Evolutionary conservation across 2,113 vertebrate genomes (phyloP).

Genomic region (Xiphophorus couchianus): DNA sequence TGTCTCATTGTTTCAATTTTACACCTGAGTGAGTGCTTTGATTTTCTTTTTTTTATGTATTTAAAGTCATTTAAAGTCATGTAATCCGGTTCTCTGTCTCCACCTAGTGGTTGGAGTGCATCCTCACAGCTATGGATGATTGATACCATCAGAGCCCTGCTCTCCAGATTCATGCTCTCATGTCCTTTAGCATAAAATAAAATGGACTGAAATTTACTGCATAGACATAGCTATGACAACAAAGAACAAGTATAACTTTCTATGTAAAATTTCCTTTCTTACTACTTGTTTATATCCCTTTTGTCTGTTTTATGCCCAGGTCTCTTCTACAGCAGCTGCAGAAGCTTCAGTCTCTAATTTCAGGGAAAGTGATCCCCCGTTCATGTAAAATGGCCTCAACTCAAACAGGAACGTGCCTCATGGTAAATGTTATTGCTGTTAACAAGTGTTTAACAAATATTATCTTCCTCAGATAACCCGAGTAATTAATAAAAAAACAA

Average conservation of each 20-base stretch:
- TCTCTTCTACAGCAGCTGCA: slow-evolving; percentile 76
- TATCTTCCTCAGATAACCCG: too few relatives aligned
- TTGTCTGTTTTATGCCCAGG: slow-evolving; percentile 39
- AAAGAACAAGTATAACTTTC: background rate
- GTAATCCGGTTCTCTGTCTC: slow-evolving; percentile 41
- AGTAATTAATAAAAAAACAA: too few relatives aligned
- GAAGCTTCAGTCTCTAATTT: slow-evolving; percentile 71
- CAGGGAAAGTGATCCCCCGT: slow-evolving; percentile 68
- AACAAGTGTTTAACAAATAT: too few relatives aligned
- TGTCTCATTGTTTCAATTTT: slow-evolving; percentile 3
- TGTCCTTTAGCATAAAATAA: background rate
- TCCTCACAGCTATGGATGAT: slow-evolving; percentile 26
- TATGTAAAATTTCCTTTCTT: background rate
- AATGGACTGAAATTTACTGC: slow-evolving; percentile 7
- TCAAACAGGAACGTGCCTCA: slow-evolving; percentile 73
- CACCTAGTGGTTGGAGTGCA: slow-evolving; percentile 43
- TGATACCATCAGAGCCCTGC: slow-evolving; percentile 74
- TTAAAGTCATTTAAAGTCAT: background rate
- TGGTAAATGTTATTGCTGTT: slow-evolving; percentile 46
- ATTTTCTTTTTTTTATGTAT: background rate
- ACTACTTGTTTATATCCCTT: background rate
- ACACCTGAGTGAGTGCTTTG: slow-evolving; percentile 8
- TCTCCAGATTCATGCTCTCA: slow-evolving; percentile 60
- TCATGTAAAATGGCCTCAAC: slow-evolving; percentile 75
- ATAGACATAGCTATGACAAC: background rate